These are phyloP conservation scores for Melanostoma mellinum DNA, from an alignment of 2,888 invertebrate species.

Conservation along the genomic window DNA sequence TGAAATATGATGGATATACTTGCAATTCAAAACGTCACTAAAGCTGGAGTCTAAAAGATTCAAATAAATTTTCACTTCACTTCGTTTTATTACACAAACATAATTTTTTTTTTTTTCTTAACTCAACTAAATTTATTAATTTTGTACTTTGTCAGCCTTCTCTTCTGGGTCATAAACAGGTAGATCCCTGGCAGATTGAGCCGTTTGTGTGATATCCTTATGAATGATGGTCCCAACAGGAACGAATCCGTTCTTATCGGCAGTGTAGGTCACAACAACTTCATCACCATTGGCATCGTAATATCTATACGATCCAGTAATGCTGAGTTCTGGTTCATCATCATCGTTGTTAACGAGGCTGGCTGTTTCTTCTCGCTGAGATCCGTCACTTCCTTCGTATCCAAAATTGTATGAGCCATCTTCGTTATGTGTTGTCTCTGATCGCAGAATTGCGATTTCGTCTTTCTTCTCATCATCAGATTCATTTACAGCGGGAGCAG, in stretches of 20 bases:
- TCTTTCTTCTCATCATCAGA: constrained; percentile 61
- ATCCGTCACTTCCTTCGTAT: constrained; percentile 78
- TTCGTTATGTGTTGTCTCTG: constrained; percentile 75
- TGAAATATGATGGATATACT: too few relatives aligned
- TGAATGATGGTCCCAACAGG: constrained; percentile 78
- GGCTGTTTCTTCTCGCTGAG: constrained; percentile 77
- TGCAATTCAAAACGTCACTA: too few relatives aligned
- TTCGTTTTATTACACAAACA: too few relatives aligned
- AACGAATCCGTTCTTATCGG: constrained; percentile 80
- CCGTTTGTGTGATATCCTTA: constrained; percentile 78
- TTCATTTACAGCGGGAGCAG: constrained; percentile 26
- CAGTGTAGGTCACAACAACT: constrained; percentile 80
- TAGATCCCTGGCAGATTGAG: constrained; percentile 78
- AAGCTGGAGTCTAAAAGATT: too few relatives aligned
- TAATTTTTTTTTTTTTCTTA: too few relatives aligned
- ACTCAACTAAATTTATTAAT: too few relatives aligned
- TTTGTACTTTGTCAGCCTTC: too few relatives aligned
- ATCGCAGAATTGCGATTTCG: constrained; percentile 77
- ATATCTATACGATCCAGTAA: constrained; percentile 80
- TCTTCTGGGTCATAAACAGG: constrained; percentile 55
- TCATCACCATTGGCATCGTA: constrained; percentile 77
- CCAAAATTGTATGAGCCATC: constrained; percentile 78
- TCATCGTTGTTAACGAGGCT: constrained; percentile 75
- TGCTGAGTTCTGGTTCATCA: constrained; percentile 76
- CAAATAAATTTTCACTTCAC: too few relatives aligned